Percentiles rank a stretch among this genome's conserved stretches.
Evolutionary conservation across 2,113 vertebrate genomes (phyloP).

Genomic region (Pangasianodon gigas): DNA sequence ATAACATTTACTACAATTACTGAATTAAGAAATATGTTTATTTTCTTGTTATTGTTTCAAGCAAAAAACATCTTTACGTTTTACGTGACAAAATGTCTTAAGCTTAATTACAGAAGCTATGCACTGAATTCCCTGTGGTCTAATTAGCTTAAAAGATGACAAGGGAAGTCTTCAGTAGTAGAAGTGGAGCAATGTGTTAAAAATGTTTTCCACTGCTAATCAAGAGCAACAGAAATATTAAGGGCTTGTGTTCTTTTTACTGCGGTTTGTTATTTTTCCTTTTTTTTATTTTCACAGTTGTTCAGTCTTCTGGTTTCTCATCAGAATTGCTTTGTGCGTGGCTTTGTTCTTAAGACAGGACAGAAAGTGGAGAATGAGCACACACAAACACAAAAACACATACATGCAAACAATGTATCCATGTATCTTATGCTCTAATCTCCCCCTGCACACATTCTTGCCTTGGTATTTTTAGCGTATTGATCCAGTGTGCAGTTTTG

Average conservation of each 20-base stretch:
- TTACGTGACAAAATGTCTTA: not conserved
- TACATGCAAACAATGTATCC: slow-evolving; percentile 15
- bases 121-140: not conserved
- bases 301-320: not conserved
- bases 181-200: not conserved
- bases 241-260: not conserved
- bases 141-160: slow-evolving; percentile 26
- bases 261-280: not conserved
- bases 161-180: not conserved
- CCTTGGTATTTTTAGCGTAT: slow-evolving; percentile 70
- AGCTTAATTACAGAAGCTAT: not conserved
- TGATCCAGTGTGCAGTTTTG: slow-evolving; percentile 63
- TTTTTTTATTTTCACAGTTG: not conserved
- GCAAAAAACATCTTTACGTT: not conserved
- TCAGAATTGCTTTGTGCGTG: not conserved
- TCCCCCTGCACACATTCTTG: slow-evolving; percentile 42
- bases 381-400: slow-evolving; percentile 19
- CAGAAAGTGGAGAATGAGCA: not conserved
- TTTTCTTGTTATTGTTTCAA: not conserved
- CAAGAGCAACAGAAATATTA: slow-evolving; percentile 1
- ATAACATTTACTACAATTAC: not conserved
- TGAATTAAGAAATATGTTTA: not conserved
- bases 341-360: not conserved
- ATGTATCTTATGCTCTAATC: slow-evolving; percentile 32
- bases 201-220: not conserved